These are phyloP conservation scores for Psix sp. DNA, from an alignment of 1,140 invertebrate genomes.

Conservation along the genomic window DNA sequence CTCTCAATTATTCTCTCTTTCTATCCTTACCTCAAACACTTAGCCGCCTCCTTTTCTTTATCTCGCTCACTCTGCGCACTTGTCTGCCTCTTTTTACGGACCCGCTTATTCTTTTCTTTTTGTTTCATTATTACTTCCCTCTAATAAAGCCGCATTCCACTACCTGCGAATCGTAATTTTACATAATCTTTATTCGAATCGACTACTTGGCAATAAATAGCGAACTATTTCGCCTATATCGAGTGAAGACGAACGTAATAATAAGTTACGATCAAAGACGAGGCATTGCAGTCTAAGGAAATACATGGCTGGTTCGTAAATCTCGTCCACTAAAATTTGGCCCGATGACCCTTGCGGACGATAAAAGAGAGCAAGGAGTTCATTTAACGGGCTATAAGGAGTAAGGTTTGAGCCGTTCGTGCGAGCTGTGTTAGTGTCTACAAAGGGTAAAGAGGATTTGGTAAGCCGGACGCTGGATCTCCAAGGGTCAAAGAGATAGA, in stretches of 20 bases:
- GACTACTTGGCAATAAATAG: conserved; percentile 32
- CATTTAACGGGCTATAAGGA: conserved; percentile 74
- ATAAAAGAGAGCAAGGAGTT: conserved; percentile 74
- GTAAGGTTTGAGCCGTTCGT: conserved; percentile 51
- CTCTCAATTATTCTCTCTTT: conserved; percentile 60
- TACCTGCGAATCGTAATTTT: conserved; percentile 46
- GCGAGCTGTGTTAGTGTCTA: conserved; percentile 51
- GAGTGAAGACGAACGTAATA: conserved; percentile 20
- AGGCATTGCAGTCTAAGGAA: conserved; percentile 42
- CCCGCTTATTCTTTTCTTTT: conserved; percentile 17
- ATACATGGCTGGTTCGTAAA: conserved; percentile 67
- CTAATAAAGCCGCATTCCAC: conserved; percentile 69
- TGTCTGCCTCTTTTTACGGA: conserved; percentile 18
- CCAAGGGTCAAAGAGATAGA: conserved; percentile 51
- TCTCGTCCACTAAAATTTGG: conserved; percentile 63
- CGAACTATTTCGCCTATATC: conserved; percentile 35
- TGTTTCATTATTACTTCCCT: conserved; percentile 43
- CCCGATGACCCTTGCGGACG: conserved; percentile 66
- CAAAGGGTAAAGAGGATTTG: conserved; percentile 63
- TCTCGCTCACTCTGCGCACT: conserved; percentile 37
- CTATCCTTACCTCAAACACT: conserved; percentile 54
- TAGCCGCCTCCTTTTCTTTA: conserved; percentile 53
- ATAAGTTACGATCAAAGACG: conserved; percentile 38
- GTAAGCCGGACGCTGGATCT: conserved; percentile 46
- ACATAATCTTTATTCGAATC: conserved; percentile 45